Conservation (phyloP, 2,797 vertebrate species). For the Phalloptychus januarius region DNA sequence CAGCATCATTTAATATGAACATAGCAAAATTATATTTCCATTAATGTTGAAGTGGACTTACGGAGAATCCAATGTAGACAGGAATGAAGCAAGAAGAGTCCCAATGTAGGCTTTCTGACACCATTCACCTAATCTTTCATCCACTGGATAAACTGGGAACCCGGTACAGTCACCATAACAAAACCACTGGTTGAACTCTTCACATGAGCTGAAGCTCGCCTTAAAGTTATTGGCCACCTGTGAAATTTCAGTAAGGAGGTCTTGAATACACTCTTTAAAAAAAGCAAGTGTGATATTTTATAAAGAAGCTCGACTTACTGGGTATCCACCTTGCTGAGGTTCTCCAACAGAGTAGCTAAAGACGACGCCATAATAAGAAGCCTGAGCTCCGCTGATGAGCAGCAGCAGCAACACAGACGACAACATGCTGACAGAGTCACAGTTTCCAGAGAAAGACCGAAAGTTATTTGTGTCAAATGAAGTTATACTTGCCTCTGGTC, state of each 20-base stretch:
- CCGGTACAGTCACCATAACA: background rate
- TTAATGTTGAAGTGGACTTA: background rate
- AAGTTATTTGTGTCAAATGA: too few species aligned
- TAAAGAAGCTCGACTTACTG: background rate
- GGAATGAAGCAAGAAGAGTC: background rate
- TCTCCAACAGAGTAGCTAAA: background rate
- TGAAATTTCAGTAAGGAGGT: background rate
- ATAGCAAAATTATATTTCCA: background rate
- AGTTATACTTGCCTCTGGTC: too few species aligned
- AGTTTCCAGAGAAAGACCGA: too few species aligned
- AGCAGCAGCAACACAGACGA: too few species aligned
- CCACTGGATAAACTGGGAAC: rapidly evolving
- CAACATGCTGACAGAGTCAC: too few species aligned
- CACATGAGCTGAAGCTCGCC: background rate
- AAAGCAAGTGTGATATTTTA: background rate
- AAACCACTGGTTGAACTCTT: rapidly evolving
- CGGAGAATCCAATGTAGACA: background rate
- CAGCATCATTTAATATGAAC: background rate
- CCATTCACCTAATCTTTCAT: constrained; percentile 14
- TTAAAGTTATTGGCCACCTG: constrained; percentile 56
- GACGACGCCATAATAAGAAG: background rate
- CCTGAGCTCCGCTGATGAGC: background rate
- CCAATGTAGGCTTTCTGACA: constrained; percentile 44
- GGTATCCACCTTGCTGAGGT: background rate
- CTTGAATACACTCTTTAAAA: background rate